These are phyloP conservation scores for Scaptomyza montana DNA, from an alignment of 1,140 invertebrate genomes.

Conservation along the genomic window DNA sequence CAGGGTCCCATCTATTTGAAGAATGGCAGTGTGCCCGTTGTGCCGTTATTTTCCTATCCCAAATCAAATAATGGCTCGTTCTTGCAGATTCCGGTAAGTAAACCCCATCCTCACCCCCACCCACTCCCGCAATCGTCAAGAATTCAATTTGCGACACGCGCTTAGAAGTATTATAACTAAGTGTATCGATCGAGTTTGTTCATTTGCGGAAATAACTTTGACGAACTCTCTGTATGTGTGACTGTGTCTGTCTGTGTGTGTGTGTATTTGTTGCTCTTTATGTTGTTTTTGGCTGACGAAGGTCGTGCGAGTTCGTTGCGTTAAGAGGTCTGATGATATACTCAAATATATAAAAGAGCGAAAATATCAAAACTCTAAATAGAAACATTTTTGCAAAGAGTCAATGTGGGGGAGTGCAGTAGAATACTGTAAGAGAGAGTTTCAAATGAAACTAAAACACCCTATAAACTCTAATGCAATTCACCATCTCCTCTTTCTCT, in stretches of 20 bases:
- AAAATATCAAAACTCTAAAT: constrained; percentile 6
- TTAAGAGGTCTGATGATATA: constrained; percentile 76
- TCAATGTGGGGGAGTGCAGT: background rate
- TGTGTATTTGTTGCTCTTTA: constrained; percentile 51
- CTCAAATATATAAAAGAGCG: constrained; percentile 26
- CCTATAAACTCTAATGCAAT: constrained; percentile 40
- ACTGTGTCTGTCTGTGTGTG: constrained; percentile 11
- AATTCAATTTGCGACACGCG: constrained; percentile 3
- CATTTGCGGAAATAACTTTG: constrained; percentile 81
- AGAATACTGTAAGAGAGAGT: constrained; percentile 1
- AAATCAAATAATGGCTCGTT: constrained; percentile 92
- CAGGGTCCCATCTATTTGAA: constrained; percentile 91
- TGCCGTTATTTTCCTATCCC: constrained; percentile 93
- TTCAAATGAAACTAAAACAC: constrained; percentile 69
- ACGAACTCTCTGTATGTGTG: constrained; percentile 51
- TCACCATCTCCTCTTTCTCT: constrained; percentile 3
- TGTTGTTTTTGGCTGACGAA: constrained; percentile 71
- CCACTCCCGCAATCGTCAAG: background rate
- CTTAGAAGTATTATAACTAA: constrained; percentile 11
- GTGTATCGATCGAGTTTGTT: constrained; percentile 71
- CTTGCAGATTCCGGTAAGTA: constrained; percentile 93
- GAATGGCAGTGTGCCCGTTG: constrained; percentile 92
- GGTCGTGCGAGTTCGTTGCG: constrained; percentile 78
- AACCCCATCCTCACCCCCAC: background rate
- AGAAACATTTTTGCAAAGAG: background rate